Evolutionary conservation across 2,113 vertebrate species (phyloP), one percentile per base, ranked within the genome.

Genomic region (Alouatta palliata): DNA sequence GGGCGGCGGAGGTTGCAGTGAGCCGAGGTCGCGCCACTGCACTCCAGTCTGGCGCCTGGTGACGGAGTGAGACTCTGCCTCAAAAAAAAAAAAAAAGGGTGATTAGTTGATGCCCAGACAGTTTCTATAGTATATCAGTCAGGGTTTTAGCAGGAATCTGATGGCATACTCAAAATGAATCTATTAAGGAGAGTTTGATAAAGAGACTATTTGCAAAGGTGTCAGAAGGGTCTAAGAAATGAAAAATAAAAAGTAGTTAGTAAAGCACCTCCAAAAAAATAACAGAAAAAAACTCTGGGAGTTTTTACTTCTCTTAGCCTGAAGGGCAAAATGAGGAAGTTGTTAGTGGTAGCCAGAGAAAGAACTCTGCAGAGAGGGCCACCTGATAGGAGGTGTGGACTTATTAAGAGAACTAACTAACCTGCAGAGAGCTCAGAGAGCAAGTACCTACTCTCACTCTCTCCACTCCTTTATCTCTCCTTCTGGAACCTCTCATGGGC

Each of bases 161-260:
- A 95, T 30, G 49, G 77, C 76, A 92, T n/a, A 56, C 32, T 94
- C 87, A 95, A 90, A 76, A 58, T 56, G 90, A 97, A 94, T 76
- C 54, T 8, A 90, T 87, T 90, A 96, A 92, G 71, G 56, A 87
- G 40, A 94, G 58, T 77, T 96, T 93, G 94, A 90, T 90, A 96
- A 96, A 96, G 58, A 19, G 35, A 61, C 23, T 87, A 77, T 94
- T 95, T 82, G 25, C 71, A 96, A 82, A 80, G 2, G 61, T 68
- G 27, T 94, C 90, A 32, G 37, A 43, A 71, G 71, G 27, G 6
- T 49, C 94, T 89, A 94, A 86, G 37, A 96, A 93, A 88, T n/a
- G 12, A 23, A 13, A 9, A 47, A 8, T 14, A 35, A 23, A 21
- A 90, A 71, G 47, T 49, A 35, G 64, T 2, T 56, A 66, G 56